A percentile compares a stretch with the other conserved stretches of the same genome.
phyloP scores from a whole-genome alignment of 2,797 vertebrate genomes.

The Huso huso region DNA sequence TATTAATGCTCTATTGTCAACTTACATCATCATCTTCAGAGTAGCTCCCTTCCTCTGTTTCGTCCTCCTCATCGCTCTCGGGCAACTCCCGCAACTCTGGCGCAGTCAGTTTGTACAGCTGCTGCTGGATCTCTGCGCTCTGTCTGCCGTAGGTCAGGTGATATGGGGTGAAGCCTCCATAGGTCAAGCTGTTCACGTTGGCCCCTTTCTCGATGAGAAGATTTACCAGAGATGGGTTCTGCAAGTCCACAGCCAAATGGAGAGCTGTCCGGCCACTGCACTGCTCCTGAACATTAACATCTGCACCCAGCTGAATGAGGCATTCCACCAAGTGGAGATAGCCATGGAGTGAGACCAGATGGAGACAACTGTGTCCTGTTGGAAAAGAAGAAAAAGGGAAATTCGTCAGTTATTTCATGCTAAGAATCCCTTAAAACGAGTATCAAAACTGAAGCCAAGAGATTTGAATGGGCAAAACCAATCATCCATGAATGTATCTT shows the following conservation, averaged over 20 bases:
- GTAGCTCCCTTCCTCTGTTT: constrained; percentile 14
- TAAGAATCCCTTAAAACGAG: no score
- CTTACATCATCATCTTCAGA: constrained; percentile 49
- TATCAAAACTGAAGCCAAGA: no score
- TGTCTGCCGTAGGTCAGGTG: constrained; percentile 90
- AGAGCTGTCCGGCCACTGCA: constrained; percentile 88
- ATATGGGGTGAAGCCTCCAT: constrained; percentile 84
- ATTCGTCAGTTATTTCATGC: constrained; percentile 6
- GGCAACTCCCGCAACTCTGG: constrained; percentile 74
- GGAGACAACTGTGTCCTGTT: constrained; percentile 89
- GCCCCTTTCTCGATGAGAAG: constrained; percentile 77
- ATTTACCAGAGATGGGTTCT: constrained; percentile 74
- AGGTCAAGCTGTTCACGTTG: constrained; percentile 82
- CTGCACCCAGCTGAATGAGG: constrained; percentile 78
- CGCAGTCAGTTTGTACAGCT: constrained; percentile 69
- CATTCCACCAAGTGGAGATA: constrained; percentile 82
- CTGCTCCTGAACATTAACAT: constrained; percentile 88
- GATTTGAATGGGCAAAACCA: no score
- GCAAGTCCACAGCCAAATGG: constrained; percentile 87
- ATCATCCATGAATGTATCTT: no score
- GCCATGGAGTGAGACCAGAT: constrained; percentile 80
- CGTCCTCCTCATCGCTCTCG: constrained; percentile 62
- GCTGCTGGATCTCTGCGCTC: constrained; percentile 70
- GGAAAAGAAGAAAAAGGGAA: constrained; percentile 17
- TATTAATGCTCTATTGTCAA: no score